Conservation (phyloP, 2,113 vertebrate species). For the Dicrurus megarhynchus region DNA sequence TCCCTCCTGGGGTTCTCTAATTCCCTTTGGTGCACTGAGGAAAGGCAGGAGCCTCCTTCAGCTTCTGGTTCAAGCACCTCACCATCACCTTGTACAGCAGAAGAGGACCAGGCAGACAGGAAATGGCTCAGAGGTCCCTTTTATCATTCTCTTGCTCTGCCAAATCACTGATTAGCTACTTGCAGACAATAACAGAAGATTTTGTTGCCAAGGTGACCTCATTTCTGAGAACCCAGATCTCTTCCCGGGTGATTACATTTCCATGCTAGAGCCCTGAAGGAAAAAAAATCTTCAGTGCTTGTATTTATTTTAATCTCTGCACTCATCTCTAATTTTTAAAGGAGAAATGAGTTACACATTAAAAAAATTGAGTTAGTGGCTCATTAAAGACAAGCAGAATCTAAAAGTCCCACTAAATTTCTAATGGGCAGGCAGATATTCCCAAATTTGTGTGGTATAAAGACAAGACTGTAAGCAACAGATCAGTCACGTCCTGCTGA, state of each 20-base stretch:
- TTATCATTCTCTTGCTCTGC: background rate
- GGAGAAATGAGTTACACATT: background rate
- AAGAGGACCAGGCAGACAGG: background rate
- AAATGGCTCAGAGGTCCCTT: background rate
- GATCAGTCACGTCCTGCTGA: background rate
- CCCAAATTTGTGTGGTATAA: background rate
- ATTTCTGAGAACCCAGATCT: constrained; percentile 18
- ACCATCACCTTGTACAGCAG: background rate
- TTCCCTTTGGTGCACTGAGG: background rate
- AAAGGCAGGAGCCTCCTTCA: background rate
- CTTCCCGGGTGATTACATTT: constrained; percentile 13
- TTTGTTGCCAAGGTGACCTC: constrained; percentile 57
- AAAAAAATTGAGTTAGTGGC: background rate
- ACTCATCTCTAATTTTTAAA: background rate
- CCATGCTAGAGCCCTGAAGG: background rate
- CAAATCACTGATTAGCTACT: constrained; percentile 37
- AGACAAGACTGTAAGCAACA: background rate
- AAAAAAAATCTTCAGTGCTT: background rate
- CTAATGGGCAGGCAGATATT: background rate
- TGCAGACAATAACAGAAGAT: constrained; percentile 25
- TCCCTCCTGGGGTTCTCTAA: background rate
- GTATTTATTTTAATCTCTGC: constrained; percentile 29
- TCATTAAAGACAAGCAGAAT: background rate
- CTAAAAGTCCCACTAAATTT: background rate
- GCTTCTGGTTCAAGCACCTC: background rate